Evolutionary conservation across 2,888 invertebrate species (phyloP), one percentile per base, ranked within the genome.

Genomic region (Euclidia mi): DNA sequence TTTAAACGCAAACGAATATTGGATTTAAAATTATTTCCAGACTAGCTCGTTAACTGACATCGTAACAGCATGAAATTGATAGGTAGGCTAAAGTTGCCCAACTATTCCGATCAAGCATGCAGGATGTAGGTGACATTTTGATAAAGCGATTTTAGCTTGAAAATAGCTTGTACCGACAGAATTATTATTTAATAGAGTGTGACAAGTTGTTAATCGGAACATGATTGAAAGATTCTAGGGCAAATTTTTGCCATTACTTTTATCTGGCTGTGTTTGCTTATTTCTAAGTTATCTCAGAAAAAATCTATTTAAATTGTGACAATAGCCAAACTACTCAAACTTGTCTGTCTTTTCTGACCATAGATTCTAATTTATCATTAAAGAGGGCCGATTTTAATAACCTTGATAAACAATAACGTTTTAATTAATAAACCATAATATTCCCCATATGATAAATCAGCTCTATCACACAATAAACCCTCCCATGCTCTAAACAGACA

Each of bases 21-120:
- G 68, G 66, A 56, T 71, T 73, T 71, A 59, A 76, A 69, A 76
- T 74, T 76, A 77, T 71, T 76, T 66, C 47, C 56, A 59, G 63
- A 62, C 69, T 62, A 64, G 67, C 65, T 74, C 41, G 69, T 76
- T 77, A 68, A 48, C 60, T 65, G 64, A 67, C 63, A 58, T 64
- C 56, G 63, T 59, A 64, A 59, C 57, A 58, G 58, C 63, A 49
- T 65, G 61, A 59, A 77, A 74, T 69, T 59, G 70, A 72, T 78
- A 65, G 61, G 58, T 65, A 32, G 45, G 42, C 47, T 65, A 28
- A 48, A 74, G 46, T 68, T 65, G 18, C 62, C n/a, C 32, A 67
- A 67, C 68, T 69, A 63, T 56, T 56, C 45, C 48, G 44, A 65
- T 68, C 63, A 62, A 61, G 58, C 63, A 59, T 65, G 52, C 60